A percentile compares a stretch with the other conserved stretches of the same genome.
Conservation (phyloP, 1,140 invertebrate species). For the Plectrocnemia conspersa region DNA sequence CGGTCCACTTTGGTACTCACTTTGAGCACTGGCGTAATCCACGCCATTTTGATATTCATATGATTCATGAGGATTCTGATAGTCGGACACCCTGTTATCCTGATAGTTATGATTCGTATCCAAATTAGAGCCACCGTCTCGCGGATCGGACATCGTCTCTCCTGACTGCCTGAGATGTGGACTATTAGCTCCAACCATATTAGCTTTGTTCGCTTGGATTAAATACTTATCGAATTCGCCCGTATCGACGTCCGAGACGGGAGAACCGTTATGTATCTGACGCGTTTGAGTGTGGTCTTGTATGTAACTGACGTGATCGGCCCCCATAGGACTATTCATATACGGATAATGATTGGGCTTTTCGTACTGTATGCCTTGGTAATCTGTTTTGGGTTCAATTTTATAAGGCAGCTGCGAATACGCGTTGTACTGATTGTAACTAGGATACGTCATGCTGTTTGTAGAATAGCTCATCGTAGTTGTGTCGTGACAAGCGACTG, state of each 20-base stretch:
- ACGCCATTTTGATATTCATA: conserved; percentile 36
- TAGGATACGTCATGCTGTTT: conserved; percentile 47
- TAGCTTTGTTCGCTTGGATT: conserved; percentile 50
- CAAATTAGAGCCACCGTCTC: conserved; percentile 39
- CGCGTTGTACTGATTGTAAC: conserved; percentile 46
- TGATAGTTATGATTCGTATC: conserved; percentile 56
- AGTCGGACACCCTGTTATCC: conserved; percentile 34
- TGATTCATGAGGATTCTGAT: conserved; percentile 39
- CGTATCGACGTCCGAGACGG: conserved; percentile 55
- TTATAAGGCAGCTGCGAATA: conserved; percentile 50
- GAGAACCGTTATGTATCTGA: conserved; percentile 46
- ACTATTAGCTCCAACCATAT: conserved; percentile 22
- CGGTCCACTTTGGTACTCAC: conserved; percentile 20
- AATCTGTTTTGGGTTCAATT: conserved; percentile 50
- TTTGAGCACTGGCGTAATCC: conserved; percentile 18
- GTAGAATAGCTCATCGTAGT: conserved; percentile 32
- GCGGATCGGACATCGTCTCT: conserved; percentile 25
- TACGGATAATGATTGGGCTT: conserved; percentile 31
- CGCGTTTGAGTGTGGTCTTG: conserved; percentile 45
- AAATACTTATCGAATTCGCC: conserved; percentile 64
- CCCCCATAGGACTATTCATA: conserved; percentile 35
- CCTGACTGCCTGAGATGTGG: conserved; percentile 16
- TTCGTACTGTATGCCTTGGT: conserved; percentile 38
- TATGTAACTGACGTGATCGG: conserved; percentile 45
- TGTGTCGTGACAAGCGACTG: conserved; percentile 26